A percentile compares a stretch with the other conserved stretches of the same genome.
Conservation (phyloP, 1,140 invertebrate genomes). For the Ptiloglossa arizonensis region DNA sequence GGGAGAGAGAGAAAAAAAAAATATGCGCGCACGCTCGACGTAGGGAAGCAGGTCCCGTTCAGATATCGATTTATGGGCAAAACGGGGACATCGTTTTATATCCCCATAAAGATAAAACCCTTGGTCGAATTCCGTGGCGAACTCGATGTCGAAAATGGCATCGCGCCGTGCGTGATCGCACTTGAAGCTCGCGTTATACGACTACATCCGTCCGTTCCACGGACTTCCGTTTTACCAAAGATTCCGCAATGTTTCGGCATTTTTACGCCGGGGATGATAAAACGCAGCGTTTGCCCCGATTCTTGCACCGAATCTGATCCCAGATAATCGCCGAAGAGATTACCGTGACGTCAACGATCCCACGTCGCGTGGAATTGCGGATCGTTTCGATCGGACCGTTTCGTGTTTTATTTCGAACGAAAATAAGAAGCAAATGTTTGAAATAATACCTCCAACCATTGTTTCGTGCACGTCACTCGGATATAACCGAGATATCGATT, state of each 20-base stretch:
- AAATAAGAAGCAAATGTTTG: too few species aligned
- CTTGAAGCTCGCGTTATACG: background rate
- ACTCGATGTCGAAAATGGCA: constrained; percentile 11
- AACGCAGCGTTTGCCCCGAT: background rate
- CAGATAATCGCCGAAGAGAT: background rate
- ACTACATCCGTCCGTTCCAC: background rate
- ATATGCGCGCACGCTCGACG: background rate
- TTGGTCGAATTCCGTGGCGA: background rate
- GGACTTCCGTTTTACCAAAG: background rate
- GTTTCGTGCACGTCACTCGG: too few species aligned
- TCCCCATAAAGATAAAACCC: constrained; percentile 18
- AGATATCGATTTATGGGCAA: constrained; percentile 44
- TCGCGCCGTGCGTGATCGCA: background rate
- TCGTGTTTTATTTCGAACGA: too few species aligned
- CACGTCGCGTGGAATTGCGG: too few species aligned
- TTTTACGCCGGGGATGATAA: background rate
- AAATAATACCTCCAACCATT: too few species aligned
- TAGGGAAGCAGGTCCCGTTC: background rate
- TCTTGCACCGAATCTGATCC: too few species aligned
- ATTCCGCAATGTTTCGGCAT: background rate
- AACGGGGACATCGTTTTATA: constrained; percentile 39
- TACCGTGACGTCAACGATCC: background rate
- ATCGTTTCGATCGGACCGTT: too few species aligned
- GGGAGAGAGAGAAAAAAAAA: too few species aligned
- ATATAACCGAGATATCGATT: too few species aligned